These are phyloP conservation scores for Oppia nitens DNA, from an alignment of 1,140 invertebrate genomes.

Conservation along the genomic window DNA sequence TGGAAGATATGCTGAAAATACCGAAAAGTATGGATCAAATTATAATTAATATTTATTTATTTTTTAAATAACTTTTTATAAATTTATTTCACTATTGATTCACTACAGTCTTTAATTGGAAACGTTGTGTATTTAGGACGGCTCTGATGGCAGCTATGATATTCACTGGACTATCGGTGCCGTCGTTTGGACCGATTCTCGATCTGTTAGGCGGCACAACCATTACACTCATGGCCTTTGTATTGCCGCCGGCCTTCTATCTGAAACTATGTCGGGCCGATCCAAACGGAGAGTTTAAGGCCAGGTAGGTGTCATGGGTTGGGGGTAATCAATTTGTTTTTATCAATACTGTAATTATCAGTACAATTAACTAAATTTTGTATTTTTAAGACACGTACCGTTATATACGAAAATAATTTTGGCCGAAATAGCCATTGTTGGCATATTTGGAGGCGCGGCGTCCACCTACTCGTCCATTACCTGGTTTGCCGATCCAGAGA, in stretches of 20 bases:
- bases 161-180: constrained; percentile 59
- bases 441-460: constrained; percentile 38
- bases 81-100: constrained; percentile 8
- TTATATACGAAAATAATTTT: constrained; percentile 31
- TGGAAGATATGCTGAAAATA: constrained; percentile 46
- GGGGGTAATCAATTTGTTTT: neutral
- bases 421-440: constrained; percentile 41
- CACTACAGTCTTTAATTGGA: constrained; percentile 51
- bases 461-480: constrained; percentile 41
- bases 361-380: neutral
- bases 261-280: constrained; percentile 14
- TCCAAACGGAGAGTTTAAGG: constrained; percentile 20
- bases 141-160: constrained; percentile 48
- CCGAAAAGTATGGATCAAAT: constrained; percentile 44
- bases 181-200: constrained; percentile 74
- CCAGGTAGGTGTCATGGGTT: constrained; percentile 18
- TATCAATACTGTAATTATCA: neutral
- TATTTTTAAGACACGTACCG: constrained; percentile 29
- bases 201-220: constrained; percentile 66
- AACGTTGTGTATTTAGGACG: constrained; percentile 52
- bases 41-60: constrained; percentile 27
- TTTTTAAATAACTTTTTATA: neutral
- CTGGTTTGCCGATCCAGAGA: neutral
- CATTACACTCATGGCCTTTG: constrained; percentile 59
- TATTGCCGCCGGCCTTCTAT: constrained; percentile 61